Percentiles rank a stretch among this genome's conserved stretches.
Evolutionary conservation across 2,888 invertebrate genomes (phyloP).

Genomic region (Polylopha cassiicola): DNA sequence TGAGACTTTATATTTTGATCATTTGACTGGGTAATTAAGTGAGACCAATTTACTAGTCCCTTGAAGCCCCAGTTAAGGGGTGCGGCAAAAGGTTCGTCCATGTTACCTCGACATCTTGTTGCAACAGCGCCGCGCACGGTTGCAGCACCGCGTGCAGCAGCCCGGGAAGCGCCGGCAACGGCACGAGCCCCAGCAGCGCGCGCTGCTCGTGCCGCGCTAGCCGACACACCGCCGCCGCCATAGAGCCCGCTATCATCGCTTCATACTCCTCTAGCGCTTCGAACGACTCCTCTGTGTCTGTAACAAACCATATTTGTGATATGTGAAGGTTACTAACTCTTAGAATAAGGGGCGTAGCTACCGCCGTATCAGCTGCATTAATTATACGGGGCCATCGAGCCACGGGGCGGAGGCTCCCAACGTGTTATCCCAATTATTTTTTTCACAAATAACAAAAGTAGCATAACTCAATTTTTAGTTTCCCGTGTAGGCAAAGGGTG

Average conservation of each 20-base stretch:
- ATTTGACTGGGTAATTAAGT: no score
- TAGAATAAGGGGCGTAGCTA: no score
- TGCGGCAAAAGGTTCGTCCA: slow-evolving; percentile 4
- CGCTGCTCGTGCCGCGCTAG: slow-evolving; percentile 92
- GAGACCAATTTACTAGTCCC: no score
- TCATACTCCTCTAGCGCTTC: slow-evolving; percentile 61
- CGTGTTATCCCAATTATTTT: no score
- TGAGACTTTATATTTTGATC: no score
- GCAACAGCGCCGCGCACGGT: slow-evolving; percentile 90
- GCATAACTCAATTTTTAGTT: no score
- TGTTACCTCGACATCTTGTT: slow-evolving; percentile 88
- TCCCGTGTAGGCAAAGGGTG: no score
- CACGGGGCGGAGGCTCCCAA: no score
- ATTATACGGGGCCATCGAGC: no score
- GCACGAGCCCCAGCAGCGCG: slow-evolving; percentile 89
- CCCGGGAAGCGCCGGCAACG: slow-evolving; percentile 86
- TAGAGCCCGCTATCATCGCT: slow-evolving; percentile 75
- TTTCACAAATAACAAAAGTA: no score
- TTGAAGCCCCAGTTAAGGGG: neutral
- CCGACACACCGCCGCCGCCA: slow-evolving; percentile 88
- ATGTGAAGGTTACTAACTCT: no score
- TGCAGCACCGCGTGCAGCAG: slow-evolving; percentile 90
- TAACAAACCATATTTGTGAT: neutral
- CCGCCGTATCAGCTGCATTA: no score
- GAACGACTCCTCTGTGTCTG: slow-evolving; percentile 52